Conservation (phyloP, 1,140 invertebrate genomes). For the Popillia japonica region DNA sequence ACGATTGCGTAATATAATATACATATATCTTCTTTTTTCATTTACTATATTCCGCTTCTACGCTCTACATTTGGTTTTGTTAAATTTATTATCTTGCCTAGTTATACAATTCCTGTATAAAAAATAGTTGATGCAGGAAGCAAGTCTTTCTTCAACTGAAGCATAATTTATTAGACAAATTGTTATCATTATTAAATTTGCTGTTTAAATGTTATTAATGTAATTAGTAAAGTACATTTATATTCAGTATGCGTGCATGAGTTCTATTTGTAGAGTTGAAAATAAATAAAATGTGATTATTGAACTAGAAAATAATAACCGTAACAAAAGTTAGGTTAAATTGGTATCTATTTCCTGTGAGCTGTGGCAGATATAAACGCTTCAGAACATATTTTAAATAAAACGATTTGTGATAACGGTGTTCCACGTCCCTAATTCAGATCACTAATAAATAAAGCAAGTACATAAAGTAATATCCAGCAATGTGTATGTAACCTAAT, state of each 20-base stretch:
- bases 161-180: no score
- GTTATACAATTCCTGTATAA: no score
- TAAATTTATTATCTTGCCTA: no score
- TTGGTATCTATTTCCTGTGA: slow-evolving; percentile 20
- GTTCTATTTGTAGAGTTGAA: neutral
- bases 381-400: slow-evolving; percentile 19
- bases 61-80: no score
- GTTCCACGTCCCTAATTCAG: slow-evolving; percentile 30
- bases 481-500: neutral
- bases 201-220: neutral
- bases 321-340: slow-evolving; percentile 30
- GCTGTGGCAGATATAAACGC: slow-evolving; percentile 19
- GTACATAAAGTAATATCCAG: neutral
- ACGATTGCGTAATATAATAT: no score
- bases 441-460: slow-evolving; percentile 17
- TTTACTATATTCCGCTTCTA: no score
- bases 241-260: neutral
- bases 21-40: no score
- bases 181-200: no score
- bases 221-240: slow-evolving; percentile 3
- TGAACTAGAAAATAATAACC: slow-evolving; percentile 32
- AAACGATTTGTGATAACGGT: slow-evolving; percentile 22
- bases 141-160: no score
- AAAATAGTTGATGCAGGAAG: no score
- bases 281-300: slow-evolving; percentile 21